These are phyloP conservation scores for Mesitornis unicolor DNA, from an alignment of 2,113 vertebrate genomes.

Conservation along the genomic window DNA sequence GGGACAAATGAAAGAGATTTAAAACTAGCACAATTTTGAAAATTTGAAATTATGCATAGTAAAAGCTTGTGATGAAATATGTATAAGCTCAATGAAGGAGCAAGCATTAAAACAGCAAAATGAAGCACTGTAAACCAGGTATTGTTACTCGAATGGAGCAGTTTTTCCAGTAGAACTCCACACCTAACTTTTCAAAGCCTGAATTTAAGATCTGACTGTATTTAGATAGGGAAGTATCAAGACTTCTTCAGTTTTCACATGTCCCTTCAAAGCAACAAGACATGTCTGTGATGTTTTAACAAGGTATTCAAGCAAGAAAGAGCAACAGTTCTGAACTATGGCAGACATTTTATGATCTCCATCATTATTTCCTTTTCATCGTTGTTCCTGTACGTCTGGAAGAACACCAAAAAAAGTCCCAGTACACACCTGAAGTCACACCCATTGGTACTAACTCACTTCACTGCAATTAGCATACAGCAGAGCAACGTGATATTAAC, in stretches of 20 bases:
- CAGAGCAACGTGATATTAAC: not conserved
- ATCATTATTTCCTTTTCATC: not conserved
- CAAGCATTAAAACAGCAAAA: not conserved
- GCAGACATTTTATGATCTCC: not conserved
- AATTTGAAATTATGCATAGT: not conserved
- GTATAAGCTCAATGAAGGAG: not conserved
- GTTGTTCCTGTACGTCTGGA: not conserved
- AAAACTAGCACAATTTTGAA: not conserved
- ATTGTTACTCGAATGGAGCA: not conserved
- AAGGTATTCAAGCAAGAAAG: not conserved
- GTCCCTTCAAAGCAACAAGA: not conserved
- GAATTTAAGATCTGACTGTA: not conserved
- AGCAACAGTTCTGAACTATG: not conserved
- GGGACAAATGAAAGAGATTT: not conserved
- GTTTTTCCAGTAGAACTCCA: not conserved
- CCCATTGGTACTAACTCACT: not conserved
- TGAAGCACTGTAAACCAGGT: not conserved
- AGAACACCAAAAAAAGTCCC: not conserved
- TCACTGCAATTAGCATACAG: not conserved
- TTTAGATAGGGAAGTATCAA: not conserved
- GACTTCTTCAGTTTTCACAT: not conserved
- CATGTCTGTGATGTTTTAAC: not conserved
- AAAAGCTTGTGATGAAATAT: not conserved
- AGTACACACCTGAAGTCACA: not conserved
- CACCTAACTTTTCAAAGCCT: not conserved